Conservation (phyloP, 2,888 invertebrate species). For the Muscina levida region DNA sequence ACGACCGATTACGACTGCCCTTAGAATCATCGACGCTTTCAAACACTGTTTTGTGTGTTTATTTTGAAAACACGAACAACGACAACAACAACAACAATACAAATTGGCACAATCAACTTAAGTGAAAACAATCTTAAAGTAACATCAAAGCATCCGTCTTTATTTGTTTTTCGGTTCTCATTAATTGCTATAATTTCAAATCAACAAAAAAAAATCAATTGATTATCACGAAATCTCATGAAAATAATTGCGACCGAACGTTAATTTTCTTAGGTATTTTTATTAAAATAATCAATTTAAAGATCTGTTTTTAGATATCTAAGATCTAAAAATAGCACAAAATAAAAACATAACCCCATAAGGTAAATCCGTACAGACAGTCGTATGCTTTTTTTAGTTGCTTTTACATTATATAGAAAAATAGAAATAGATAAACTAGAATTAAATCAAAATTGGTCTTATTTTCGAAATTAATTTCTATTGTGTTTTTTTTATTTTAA, state of each 20-base stretch:
- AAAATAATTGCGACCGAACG: neutral
- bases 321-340: neutral
- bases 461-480: conserved; percentile 60
- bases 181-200: conserved; percentile 15
- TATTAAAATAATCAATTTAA: too few species aligned
- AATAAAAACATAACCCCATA: too few species aligned
- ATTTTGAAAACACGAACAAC: conserved; percentile 23
- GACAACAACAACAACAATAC: conserved; percentile 21
- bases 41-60: conserved; percentile 43
- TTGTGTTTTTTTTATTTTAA: conserved; percentile 36
- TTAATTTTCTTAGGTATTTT: too few species aligned
- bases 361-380: conserved; percentile 1
- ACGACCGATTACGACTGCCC: too few species aligned
- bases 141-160: conserved; percentile 29
- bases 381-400: neutral
- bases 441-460: conserved; percentile 2
- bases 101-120: too few species aligned
- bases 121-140: conserved; percentile 1
- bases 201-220: conserved; percentile 3
- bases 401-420: neutral
- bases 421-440: neutral
- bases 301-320: too few species aligned
- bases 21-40: neutral
- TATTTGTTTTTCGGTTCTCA: neutral
- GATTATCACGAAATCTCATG: neutral